Base-by-base conservation (phyloP, 2,113 vertebrate species). In the Anser brachyrhynchus region DNA sequence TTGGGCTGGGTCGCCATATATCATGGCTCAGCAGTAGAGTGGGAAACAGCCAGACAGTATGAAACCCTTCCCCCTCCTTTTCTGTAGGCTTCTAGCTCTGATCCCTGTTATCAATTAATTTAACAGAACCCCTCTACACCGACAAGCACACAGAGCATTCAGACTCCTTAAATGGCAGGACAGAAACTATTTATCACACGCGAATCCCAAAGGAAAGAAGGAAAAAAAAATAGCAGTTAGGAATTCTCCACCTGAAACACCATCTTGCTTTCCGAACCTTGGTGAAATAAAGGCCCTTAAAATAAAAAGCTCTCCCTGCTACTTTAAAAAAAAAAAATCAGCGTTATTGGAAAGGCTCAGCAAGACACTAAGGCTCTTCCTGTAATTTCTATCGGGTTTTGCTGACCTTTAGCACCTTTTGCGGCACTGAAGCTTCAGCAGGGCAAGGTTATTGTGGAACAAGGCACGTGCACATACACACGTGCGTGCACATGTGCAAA, bases 21-120 rank as follows among this genome's bases (percentile, higher is more conserved):
- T 98, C 98, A 98, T 84, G 92, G 95, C 97, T 98, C 92, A 95
- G 82, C 93, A 96, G 95, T 8, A 59, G 93, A 98, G 97, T 95
- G 96, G 69, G 95, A 97, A 85, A 43, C 93, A 96, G 97, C 77
- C 64, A 97, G 98, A 98, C 95, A 95, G 92, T 80, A 93, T 81
- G 74, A 95, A 94, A 92, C 92, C 95, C 83, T n/a, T 86, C 94
- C 96, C 97, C 95, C 97, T 93, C 96, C 92, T 92, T 96, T 97
- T 95, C 73, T 95, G 94, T 95, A 94, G 92, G 96, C 97, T 97
- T 96, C 97, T 81, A 96, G 97, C 98, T 97, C 75, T 95, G 97
- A 98, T 98, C 98, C 96, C 97, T 97, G 98, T 97, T 98, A 99
- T 98, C 98, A 98, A 98, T 98, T 98, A 98, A 98, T 97, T 94